A percentile compares a stretch with the other conserved stretches of the same genome.
phyloP scores from a whole-genome alignment of 2,797 vertebrate genomes.

The Bufotes viridis region DNA sequence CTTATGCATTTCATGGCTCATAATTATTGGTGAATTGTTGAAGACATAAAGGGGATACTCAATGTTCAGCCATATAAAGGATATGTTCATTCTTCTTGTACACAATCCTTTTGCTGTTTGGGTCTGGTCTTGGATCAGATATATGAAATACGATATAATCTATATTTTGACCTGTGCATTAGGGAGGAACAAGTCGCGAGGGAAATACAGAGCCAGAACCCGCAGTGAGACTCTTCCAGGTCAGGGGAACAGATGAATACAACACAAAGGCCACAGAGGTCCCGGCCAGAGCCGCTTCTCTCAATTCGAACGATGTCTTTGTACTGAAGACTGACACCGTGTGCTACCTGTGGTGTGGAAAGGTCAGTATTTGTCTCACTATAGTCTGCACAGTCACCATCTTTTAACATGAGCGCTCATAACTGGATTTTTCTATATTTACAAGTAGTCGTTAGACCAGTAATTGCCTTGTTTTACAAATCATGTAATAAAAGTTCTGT shows the following conservation, averaged over 20 bases:
- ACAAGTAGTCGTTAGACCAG: too few species aligned
- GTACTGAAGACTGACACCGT: conserved; percentile 77
- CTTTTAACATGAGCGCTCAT: neutral
- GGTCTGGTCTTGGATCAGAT: too few species aligned
- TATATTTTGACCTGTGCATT: neutral
- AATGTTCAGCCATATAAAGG: too few species aligned
- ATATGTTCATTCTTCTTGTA: too few species aligned
- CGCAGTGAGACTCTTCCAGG: conserved; percentile 82
- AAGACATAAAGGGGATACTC: too few species aligned
- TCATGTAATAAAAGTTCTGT: too few species aligned
- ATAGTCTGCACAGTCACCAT: neutral
- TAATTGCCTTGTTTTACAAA: too few species aligned
- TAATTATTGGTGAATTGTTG: too few species aligned
- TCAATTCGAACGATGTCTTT: conserved; percentile 89
- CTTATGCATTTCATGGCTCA: too few species aligned
- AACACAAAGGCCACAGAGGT: conserved; percentile 90
- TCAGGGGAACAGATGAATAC: conserved; percentile 81
- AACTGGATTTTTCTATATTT: too few species aligned
- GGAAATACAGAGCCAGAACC: conserved; percentile 70
- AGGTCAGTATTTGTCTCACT: conserved; percentile 69
- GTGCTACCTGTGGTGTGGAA: conserved; percentile 90
- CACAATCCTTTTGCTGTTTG: too few species aligned
- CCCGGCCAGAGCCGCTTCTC: conserved; percentile 79
- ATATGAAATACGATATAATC: neutral
- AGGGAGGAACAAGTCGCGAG: conserved; percentile 84